Evolutionary conservation across 2,888 invertebrate genomes (phyloP), one percentile per base, ranked within the genome.

Genomic region (Morpho achilles): DNA sequence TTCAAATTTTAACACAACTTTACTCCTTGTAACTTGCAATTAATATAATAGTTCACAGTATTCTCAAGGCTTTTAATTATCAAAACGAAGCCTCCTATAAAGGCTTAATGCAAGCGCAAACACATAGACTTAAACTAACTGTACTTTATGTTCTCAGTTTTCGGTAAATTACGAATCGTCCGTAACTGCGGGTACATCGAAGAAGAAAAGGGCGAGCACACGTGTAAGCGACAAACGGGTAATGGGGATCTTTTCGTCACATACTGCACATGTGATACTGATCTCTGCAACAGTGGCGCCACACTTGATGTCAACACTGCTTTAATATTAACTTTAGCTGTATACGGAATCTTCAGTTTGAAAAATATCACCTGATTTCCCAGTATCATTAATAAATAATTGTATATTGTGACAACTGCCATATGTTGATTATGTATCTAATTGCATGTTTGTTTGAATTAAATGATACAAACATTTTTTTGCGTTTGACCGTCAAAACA

Each of bases 131-230:
- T 32, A 46, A 46, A 9, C 2, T 59, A 2, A 44, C 16, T 7
- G 16, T 16, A 8, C 22, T 43, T 54, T 53, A 59, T 61, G 53
- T 62, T 80, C 92, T 2, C 91, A 97, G 97, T 96, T 65, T 93
- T 95, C 76, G 95, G 95, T 7, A 94, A 94, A 77, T 82, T 91
- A 8, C 93, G 96, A 45, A 92, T 96, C n/a, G 94, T 96, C 5
- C 93, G 97, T 45, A 93, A 94, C 60, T 97, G 97, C 71, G 97
- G 96, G 2, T 97, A 95, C 82, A 84, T 96, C 52, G 91, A 91
- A 23, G 95, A 95, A 65, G 91, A 87, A 3, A 90, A 85, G 6
- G 75, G 93, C 93, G 91, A 93, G 70, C 91, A 91, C 61, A 84
- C 91, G 7, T 96, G 96, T 76, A 80, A 93, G 65, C 91, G 92